Percentiles rank a stretch among this genome's conserved stretches.
These are phyloP conservation scores for Babyrousa celebensis DNA, from an alignment of 2,797 vertebrate genomes.

Conservation along the genomic window DNA sequence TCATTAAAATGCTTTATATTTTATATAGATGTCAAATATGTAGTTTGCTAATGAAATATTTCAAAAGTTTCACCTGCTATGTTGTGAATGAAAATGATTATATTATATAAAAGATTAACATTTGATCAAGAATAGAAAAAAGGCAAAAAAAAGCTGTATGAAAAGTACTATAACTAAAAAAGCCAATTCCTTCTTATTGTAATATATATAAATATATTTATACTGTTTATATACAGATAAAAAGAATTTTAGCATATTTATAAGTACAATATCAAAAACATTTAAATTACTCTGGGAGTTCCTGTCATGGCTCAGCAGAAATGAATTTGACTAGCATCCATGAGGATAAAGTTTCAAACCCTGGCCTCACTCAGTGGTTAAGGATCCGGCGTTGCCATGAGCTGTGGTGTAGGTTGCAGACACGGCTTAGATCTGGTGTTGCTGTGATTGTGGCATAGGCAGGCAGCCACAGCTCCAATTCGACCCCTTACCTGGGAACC, in stretches of 20 bases:
- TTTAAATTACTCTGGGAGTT: background rate
- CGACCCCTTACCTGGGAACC: no score
- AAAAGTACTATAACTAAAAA: slow-evolving; percentile 14
- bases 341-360: no score
- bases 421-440: no score
- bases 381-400: no score
- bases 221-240: background rate
- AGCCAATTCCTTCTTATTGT: background rate
- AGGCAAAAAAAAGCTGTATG: background rate
- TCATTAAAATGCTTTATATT: background rate
- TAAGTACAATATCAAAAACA: background rate
- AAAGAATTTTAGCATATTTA: slow-evolving; percentile 22
- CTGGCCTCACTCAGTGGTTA: no score
- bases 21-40: background rate
- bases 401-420: no score
- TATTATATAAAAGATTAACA: background rate
- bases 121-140: background rate
- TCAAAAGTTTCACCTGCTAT: background rate
- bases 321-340: no score
- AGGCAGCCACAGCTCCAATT: no score
- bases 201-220: background rate
- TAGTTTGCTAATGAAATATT: slow-evolving; percentile 10
- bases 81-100: background rate
- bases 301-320: no score
- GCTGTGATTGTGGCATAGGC: no score